These are phyloP conservation scores for Esox masquinongy DNA, from an alignment of 2,797 vertebrate species.

Conservation along the genomic window DNA sequence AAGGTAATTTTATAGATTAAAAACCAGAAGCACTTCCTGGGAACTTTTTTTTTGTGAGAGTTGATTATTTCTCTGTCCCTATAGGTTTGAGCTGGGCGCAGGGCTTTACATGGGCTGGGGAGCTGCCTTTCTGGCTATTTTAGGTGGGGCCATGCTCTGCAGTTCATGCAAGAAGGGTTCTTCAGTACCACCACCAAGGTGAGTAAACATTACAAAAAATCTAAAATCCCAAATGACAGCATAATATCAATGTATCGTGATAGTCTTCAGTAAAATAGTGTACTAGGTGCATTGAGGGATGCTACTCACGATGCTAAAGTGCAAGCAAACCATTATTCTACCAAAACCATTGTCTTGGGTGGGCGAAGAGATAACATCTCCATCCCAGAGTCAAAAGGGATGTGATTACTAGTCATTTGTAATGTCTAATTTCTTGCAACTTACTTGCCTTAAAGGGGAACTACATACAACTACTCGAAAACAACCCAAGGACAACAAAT, in stretches of 20 bases:
- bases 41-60: background rate
- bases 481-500: slow-evolving; percentile 53
- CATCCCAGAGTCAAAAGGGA: background rate
- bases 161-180: slow-evolving; percentile 71
- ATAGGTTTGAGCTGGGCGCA: slow-evolving; percentile 83
- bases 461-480: slow-evolving; percentile 57
- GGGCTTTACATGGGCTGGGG: slow-evolving; percentile 86
- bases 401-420: background rate
- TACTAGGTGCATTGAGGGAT: background rate
- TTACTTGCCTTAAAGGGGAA: slow-evolving; percentile 50
- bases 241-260: background rate
- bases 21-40: background rate
- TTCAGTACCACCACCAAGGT: slow-evolving; percentile 30
- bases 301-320: background rate
- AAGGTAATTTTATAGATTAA: slow-evolving; percentile 52
- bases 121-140: slow-evolving; percentile 70
- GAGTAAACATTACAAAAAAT: slow-evolving; percentile 12
- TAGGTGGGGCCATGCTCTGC: slow-evolving; percentile 81
- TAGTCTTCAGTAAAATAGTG: background rate
- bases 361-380: background rate
- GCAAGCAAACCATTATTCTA: background rate
- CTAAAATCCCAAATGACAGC: background rate
- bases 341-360: background rate
- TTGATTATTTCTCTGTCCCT: background rate
- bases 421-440: background rate